Evolutionary conservation across 2,113 vertebrate genomes (phyloP).

Genomic region (Phaethornis superciliosus): DNA sequence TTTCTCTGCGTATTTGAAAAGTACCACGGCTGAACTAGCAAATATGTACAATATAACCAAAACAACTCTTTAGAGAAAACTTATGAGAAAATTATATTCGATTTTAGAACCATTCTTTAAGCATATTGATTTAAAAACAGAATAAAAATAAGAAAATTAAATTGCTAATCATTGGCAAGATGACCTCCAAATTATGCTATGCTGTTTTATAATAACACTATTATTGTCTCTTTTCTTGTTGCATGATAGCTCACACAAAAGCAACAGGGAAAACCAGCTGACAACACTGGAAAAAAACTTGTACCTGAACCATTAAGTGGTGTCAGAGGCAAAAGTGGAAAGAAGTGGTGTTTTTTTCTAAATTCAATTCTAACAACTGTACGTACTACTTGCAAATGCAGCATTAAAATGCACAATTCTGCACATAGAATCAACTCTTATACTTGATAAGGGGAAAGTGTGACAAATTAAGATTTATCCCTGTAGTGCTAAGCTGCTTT

Average conservation of each 20-base stretch:
- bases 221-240: neutral
- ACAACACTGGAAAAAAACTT: neutral
- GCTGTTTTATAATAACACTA: neutral
- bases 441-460: neutral
- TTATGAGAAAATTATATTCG: neutral
- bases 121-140: neutral
- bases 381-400: neutral
- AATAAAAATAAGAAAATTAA: neutral
- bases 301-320: neutral
- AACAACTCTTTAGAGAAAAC: neutral
- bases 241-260: neutral
- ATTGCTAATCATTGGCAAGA: neutral
- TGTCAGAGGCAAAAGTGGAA: neutral
- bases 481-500: conserved; percentile 27
- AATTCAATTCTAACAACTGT: neutral
- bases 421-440: neutral
- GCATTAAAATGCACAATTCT: neutral
- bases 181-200: neutral
- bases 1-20: neutral
- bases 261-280: neutral
- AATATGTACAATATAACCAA: neutral
- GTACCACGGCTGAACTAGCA: neutral
- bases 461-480: conserved; percentile 44
- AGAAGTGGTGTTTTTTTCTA: neutral
- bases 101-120: neutral